These are phyloP conservation scores for Hippolais icterina DNA, from an alignment of 2,113 vertebrate genomes.

Conservation along the genomic window DNA sequence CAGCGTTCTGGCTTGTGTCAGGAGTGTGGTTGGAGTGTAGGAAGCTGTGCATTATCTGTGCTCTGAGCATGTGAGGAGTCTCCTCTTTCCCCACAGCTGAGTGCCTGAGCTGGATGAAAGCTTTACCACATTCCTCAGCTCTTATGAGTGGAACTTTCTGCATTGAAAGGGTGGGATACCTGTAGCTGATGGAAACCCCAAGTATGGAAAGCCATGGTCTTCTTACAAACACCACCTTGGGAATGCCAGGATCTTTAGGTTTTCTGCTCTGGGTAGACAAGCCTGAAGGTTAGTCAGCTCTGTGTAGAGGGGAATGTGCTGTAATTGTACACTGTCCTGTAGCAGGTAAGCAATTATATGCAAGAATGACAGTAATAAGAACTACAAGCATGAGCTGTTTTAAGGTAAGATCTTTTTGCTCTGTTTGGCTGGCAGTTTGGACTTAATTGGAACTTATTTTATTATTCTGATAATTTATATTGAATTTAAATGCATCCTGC, in stretches of 20 bases:
- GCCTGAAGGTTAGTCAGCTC: not conserved
- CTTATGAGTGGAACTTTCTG: not conserved
- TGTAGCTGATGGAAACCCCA: not conserved
- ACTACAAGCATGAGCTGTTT: not conserved
- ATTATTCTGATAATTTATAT: not conserved
- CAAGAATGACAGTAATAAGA: not conserved
- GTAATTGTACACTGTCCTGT: not conserved
- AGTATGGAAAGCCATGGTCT: not conserved
- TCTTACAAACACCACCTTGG: not conserved
- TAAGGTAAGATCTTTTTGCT: not conserved
- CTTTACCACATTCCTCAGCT: not conserved
- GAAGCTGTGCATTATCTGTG: not conserved
- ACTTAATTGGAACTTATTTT: not conserved
- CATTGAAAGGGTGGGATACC: accelerated
- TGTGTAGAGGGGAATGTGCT: not conserved
- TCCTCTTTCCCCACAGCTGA: not conserved
- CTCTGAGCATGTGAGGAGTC: not conserved
- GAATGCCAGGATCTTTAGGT: not conserved
- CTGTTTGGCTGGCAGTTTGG: not conserved
- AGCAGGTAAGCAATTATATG: not conserved
- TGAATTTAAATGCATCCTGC: not conserved
- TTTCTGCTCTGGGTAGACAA: not conserved
- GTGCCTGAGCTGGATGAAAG: not conserved
- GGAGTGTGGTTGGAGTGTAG: not conserved
- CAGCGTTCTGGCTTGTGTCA: not conserved